phyloP scores from a whole-genome alignment of 2,113 vertebrate genomes.

The Microcebus murinus region DNA sequence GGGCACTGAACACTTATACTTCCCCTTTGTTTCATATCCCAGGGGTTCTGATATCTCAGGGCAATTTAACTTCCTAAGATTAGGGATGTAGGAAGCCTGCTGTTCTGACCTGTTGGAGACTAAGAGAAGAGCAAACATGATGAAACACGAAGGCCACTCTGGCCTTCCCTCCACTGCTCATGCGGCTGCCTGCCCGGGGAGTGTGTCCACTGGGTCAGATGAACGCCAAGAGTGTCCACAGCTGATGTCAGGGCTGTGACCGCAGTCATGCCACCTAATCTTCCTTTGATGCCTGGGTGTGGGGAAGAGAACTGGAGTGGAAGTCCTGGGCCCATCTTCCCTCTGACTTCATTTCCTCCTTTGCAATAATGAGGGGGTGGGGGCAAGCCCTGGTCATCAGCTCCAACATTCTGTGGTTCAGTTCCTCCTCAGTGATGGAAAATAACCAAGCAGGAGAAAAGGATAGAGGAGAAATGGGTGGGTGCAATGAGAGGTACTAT shows the following conservation, averaged over 20 bases:
- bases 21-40: neutral
- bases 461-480: neutral
- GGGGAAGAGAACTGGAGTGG: neutral
- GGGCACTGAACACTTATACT: neutral
- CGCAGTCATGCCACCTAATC: neutral
- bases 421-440: neutral
- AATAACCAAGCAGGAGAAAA: neutral
- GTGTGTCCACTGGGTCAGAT: neutral
- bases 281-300: neutral
- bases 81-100: neutral
- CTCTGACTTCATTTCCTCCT: conserved; percentile 32
- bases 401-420: neutral
- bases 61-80: neutral
- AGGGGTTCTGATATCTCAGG: neutral
- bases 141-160: neutral
- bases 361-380: neutral
- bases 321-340: neutral
- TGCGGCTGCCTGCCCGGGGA: neutral
- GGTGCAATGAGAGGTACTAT: neutral
- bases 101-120: neutral
- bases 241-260: neutral
- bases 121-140: neutral
- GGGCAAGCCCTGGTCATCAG: neutral
- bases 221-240: neutral
- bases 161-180: neutral